Base-by-base conservation (phyloP, 2,797 vertebrate genomes). In the Melanotaenia parkinsoni region DNA sequence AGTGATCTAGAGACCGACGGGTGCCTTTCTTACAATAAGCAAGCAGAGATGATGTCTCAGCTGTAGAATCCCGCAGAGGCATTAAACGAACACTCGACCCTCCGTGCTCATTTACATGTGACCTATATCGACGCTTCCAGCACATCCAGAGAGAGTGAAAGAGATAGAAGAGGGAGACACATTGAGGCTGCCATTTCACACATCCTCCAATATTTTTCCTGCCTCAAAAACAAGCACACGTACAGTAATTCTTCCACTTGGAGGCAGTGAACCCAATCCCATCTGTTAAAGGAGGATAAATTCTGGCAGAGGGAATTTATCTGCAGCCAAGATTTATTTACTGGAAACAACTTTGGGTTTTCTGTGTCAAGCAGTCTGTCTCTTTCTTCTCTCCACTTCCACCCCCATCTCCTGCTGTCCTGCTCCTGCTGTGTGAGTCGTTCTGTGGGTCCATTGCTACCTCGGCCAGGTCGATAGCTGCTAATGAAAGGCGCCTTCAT, bases 401-500 rank as follows among this genome's bases (percentile, higher is more conserved):
- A 24, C 33, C 32, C 32, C 70, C 18, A 67, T 63, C 59, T 45
- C 76, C 56, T 0, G 20, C 80, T 76, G 74, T 20, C 16, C 54
- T 2, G n/a, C 70, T 28, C 72, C 75, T 1, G 10, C 73, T 53
- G 71, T 0, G 73, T 4, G 59, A 73, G 78, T 61, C 51, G 68
- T 88, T 75, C 88, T 58, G 57, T 70, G 58, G 84, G 66, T 57
- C 81, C 62, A 37, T 11, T 16, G 45, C 63, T 1, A 33, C 85
- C 86, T 72, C 7, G 60, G 80, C 82, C 89, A 38, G 86, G 87
- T 93, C 91, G 81, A 94, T 93, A 86, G 80, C 57, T 45, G 13
- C 85, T 91, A 92, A 93, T 92, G 92, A 93, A 90, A 78, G 86
- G 80, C 5, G 63, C 86, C 83, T 91, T 93, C 91, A 92, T 91